Evolutionary conservation across 2,797 vertebrate species (phyloP), one percentile per base, ranked within the genome.

Genomic region (Myoxocephalus aenaeus): DNA sequence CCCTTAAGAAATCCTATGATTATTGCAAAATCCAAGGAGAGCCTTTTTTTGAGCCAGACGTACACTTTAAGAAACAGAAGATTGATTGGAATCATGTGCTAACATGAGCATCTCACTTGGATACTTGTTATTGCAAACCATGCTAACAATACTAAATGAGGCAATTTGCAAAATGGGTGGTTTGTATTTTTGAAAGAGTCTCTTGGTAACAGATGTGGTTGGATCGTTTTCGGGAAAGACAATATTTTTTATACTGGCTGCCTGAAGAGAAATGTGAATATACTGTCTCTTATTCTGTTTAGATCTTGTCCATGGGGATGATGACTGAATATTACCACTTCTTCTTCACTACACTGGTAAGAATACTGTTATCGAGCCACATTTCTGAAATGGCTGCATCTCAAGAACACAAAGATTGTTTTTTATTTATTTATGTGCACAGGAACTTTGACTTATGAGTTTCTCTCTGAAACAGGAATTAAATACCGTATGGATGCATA

Each of bases 241-340:
- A 25, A 58, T 6, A 54, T 74, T 42, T 54, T 78, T 78, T 63
- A 46, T 73, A 38, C 54, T 53, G 67, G 22, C 59, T 64, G 61
- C 25, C 22, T 74, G 67, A 40, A 68, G 46, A 58, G 51, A 66
- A 75, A 77, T 27, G 38, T 75, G 18, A 73, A 56, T 63, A 27
- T 67, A 36, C 8, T 73, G n/a, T 71, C 32, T 82, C 29, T 78
- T 14, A 22, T 77, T 63, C 71, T 83, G 18, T 84, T 50, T 65
- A 94, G 93, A 93, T 94, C 81, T 94, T 99, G 56, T 98, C 97
- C 75, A 98, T 99, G 98, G 98, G 98, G 75, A 99, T 99, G 98
- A 99, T 99, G 98, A 99, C 98, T 0, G 98, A 99, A 89, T 99
- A 99, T 83, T 99, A 99, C 83, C 98, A 99, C 90, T 99, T 97